Evolutionary conservation across 2,797 vertebrate species (phyloP).

Genomic region (Erithacus rubecula): DNA sequence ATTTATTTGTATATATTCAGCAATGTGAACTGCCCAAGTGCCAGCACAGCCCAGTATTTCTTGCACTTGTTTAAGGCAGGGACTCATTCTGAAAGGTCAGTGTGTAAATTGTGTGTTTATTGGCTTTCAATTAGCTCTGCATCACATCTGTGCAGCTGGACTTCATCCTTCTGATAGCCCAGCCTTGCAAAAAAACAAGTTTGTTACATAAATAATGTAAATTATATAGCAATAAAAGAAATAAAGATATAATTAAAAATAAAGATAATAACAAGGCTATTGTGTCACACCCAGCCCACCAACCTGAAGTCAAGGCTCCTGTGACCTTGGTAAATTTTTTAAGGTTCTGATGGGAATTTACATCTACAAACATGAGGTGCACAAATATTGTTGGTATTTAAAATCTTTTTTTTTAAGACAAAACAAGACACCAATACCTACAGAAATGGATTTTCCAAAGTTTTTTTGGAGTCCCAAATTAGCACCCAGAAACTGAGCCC

Average conservation of each 20-base stretch:
- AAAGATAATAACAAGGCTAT: not conserved
- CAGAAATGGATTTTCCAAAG: not conserved
- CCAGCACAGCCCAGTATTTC: not conserved
- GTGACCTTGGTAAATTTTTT: not conserved
- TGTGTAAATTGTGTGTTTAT: not conserved
- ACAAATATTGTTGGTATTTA: not conserved
- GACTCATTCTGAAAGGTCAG: not conserved
- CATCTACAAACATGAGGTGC: not conserved
- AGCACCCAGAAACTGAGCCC: not conserved
- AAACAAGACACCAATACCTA: not conserved
- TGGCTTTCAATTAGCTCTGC: not conserved
- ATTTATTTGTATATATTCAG: slow-evolving; percentile 22
- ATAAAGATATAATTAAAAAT: not conserved
- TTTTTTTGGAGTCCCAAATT: not conserved
- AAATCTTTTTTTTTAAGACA: not conserved
- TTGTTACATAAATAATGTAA: not conserved
- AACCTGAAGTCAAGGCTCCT: not conserved
- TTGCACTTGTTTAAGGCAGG: not conserved
- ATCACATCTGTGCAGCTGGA: not conserved
- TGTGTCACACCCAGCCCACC: not conserved
- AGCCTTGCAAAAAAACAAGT: not conserved
- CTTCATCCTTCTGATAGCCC: not conserved
- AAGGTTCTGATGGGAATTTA: not conserved
- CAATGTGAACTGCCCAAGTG: not conserved
- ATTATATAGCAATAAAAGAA: not conserved